Evolutionary conservation across 2,797 vertebrate species (phyloP), one percentile per base, ranked within the genome.

Genomic region (Cygnus olor): DNA sequence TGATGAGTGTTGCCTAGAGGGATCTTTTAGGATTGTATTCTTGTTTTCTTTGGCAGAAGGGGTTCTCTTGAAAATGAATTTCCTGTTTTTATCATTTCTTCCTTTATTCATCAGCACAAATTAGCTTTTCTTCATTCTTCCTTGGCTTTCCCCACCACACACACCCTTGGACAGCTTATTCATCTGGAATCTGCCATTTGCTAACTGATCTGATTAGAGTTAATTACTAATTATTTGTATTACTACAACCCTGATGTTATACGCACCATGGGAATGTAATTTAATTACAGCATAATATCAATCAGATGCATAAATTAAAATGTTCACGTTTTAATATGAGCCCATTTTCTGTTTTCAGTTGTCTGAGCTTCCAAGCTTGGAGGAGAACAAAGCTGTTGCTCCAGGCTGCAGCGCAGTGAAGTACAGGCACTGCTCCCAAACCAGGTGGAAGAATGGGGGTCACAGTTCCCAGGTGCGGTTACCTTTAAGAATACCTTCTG

Each of bases 151-250:
- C 27, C 76, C 32, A 85, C 84, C 72, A 89, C 51, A 77, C 53
- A 85, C 63, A 49, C 57, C 53, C 21, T 54, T 92, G 91, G 70
- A 70, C 87, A 92, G 71, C 72, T 83, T 66, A 88, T 49, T 91
- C 84, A 91, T 94, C 65, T 94, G 94, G 72, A 93, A 95, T 97
- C 90, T 97, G 88, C 89, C 77, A 54, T 96, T 89, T 32, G 27
- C 73, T 96, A 95, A 97, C 82, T 96, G 92, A 97, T 95, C 71
- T 96, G 94, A 97, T 97, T 97, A 93, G 72, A 87, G 92, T 78
- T 94, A 93, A 96, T 97, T 95, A 97, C 93, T 96, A 96, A 96
- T 93, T 89, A 94, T 93, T 89, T 95, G 44, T 94, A 95, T 96
- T 97, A 95, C 88, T 84, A 93, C 91, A 96, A 94, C 89, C 78